Conservation (phyloP, 2,797 vertebrate genomes). For the Nyctalus aviator region DNA sequence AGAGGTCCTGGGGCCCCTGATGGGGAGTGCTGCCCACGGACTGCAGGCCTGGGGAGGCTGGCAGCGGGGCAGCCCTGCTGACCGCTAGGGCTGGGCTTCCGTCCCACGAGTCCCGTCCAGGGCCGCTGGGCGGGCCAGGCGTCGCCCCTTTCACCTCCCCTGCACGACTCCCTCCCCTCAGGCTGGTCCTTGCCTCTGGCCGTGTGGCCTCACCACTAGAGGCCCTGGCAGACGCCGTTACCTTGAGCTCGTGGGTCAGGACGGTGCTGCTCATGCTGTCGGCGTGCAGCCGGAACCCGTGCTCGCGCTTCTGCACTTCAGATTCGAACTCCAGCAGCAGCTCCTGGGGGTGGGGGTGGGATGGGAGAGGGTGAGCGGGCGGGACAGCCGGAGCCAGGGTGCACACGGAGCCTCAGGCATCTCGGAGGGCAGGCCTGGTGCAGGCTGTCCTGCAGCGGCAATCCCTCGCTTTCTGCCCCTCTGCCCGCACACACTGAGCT, state of each 20-base stretch:
- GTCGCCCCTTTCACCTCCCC: rapidly evolving
- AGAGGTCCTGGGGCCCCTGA: too few relatives aligned
- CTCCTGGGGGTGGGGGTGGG: constrained; percentile 84
- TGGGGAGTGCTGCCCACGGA: neutral
- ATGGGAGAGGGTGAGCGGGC: neutral
- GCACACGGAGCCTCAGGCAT: neutral
- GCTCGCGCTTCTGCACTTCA: constrained; percentile 86
- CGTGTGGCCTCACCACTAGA: rapidly evolving
- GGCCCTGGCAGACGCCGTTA: constrained; percentile 60
- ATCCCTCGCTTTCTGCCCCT: too few relatives aligned
- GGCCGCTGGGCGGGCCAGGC: neutral
- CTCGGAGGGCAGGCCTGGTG: neutral
- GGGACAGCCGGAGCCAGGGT: too few relatives aligned
- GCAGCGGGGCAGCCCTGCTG: rapidly evolving
- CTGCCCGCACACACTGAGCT: neutral
- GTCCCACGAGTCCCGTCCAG: too few relatives aligned
- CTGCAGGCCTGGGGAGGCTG: neutral
- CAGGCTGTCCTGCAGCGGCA: too few relatives aligned
- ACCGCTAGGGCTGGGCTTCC: neutral
- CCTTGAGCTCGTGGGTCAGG: constrained; percentile 89
- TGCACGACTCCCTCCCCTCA: neutral
- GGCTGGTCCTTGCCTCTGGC: neutral
- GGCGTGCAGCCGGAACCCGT: constrained; percentile 87
- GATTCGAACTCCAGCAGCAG: constrained; percentile 87
- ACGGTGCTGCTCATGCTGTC: constrained; percentile 86